Base-by-base conservation (phyloP, 2,888 invertebrate genomes). In the Bellardia pandia region DNA sequence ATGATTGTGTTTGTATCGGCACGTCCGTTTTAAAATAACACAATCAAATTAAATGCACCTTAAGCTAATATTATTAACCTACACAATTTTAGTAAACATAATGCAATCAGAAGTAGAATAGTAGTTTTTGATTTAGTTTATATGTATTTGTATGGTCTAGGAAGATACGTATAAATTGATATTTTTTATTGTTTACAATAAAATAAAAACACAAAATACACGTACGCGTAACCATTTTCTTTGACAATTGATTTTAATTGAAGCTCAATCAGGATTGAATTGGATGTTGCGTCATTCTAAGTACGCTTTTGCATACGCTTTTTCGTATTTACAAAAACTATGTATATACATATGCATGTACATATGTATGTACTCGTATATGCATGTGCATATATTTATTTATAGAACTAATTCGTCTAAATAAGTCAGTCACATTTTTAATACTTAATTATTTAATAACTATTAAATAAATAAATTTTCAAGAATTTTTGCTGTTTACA, bases 211-310 rank as follows among this genome's bases (percentile, higher is more conserved):
- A 58, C 69, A 66, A 4, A n/a, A 48, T 33, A 3, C 23, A 48
- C 33, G 16, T 23, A 51, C 2, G 30, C 2, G 30, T 11, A n/a
- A 2, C 3, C 13, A 23, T 53, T 37, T 75, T 76, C 42, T 76
- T 76, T n/a, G 40, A 66, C 60, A 86, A 87, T 87, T 87, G 74
- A 53, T 78, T 87, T 69, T 64, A 87, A 87, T 87, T 87, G 66
- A 84, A 53, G 68, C 68, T 78, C 84, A 87, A 87, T 87, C 87
- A 87, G 11, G 13, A 74, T 16, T 78, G 64, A 87, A 87, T 87
- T 85, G 81, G 56, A 69, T 74, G 33, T 81, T 85, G 81, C 85
- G 81, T 87, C 87, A 87, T 69, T 75, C 37, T 51, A 48, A 71
- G 16, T 33, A 58, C 58, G 58, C 58, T 13, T 58, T 58, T 58